A percentile compares a stretch with the other conserved stretches of the same genome.
phyloP scores from a whole-genome alignment of 2,888 invertebrate species.

The Andrena haemorrhoa region DNA sequence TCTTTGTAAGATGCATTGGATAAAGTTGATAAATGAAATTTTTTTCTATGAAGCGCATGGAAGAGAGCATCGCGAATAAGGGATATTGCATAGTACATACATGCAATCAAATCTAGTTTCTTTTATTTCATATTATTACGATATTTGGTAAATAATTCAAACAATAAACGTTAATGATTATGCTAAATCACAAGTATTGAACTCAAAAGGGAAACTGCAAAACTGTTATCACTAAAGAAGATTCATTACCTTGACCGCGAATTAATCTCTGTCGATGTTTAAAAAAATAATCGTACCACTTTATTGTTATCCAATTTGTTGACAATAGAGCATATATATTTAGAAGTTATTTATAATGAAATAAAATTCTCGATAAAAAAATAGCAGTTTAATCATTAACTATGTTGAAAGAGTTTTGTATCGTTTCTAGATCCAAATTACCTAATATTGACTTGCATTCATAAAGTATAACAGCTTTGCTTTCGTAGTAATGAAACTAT shows the following conservation, averaged over 20 bases:
- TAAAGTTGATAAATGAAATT: slow-evolving; percentile 38
- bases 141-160: slow-evolving; percentile 64
- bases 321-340: slow-evolving; percentile 36
- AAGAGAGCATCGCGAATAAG: slow-evolving; percentile 33
- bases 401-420: slow-evolving; percentile 38
- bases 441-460: slow-evolving; percentile 55
- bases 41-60: slow-evolving; percentile 13
- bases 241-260: slow-evolving; percentile 9
- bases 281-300: slow-evolving; percentile 50
- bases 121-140: slow-evolving; percentile 57
- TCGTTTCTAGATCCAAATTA: slow-evolving; percentile 35
- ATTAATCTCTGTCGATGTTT: slow-evolving; percentile 31
- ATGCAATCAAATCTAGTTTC: slow-evolving; percentile 50
- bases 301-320: slow-evolving; percentile 39
- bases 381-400: slow-evolving; percentile 41
- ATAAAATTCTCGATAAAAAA: slow-evolving; percentile 58
- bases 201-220: slow-evolving; percentile 57
- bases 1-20: slow-evolving; percentile 8
- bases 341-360: slow-evolving; percentile 45
- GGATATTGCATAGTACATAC: slow-evolving; percentile 39
- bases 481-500: slow-evolving; percentile 48
- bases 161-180: slow-evolving; percentile 69
- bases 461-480: slow-evolving; percentile 58
- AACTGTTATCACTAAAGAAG: slow-evolving; percentile 51
- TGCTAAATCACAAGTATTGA: slow-evolving; percentile 72